Evolutionary conservation across 2,888 invertebrate species (phyloP).

Genomic region (Pemphredon lugubris): DNA sequence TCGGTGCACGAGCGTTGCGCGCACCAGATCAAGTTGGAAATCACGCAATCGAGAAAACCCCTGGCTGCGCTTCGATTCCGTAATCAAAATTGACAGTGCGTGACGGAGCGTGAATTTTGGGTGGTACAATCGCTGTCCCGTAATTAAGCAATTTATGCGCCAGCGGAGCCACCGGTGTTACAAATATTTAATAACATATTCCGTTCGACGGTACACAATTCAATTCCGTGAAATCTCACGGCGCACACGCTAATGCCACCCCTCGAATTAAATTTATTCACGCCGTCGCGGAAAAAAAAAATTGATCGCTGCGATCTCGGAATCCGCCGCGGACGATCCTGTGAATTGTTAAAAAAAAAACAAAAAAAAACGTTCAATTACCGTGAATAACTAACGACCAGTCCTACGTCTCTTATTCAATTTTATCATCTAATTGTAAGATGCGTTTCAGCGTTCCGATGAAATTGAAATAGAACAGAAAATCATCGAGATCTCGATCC

Average conservation of each 20-base stretch:
- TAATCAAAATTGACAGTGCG: slow-evolving; percentile 58
- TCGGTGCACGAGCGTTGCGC: neutral
- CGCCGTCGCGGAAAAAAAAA: neutral
- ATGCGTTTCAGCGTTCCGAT: too few relatives aligned
- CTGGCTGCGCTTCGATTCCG: slow-evolving; percentile 22
- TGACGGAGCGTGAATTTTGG: slow-evolving; percentile 41
- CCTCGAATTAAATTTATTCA: neutral
- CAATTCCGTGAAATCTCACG: slow-evolving; percentile 5
- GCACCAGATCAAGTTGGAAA: slow-evolving; percentile 14
- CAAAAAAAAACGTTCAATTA: too few relatives aligned
- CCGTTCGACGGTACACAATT: slow-evolving; percentile 3
- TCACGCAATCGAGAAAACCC: slow-evolving; percentile 28
- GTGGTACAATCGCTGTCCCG: slow-evolving; percentile 8
- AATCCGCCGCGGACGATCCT: too few relatives aligned
- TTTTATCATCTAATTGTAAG: too few relatives aligned
- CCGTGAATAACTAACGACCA: too few relatives aligned
- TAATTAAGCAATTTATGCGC: slow-evolving; percentile 50
- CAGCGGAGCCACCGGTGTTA: slow-evolving; percentile 8
- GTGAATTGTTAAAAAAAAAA: too few relatives aligned
- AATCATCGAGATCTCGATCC: too few relatives aligned
- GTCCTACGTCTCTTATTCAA: too few relatives aligned
- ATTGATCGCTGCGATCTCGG: too few relatives aligned
- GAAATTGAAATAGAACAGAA: too few relatives aligned
- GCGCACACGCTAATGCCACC: too few relatives aligned
- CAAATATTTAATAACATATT: slow-evolving; percentile 52